Conservation (phyloP, 2,113 vertebrate genomes). For the Macheiramphus alcinus region DNA sequence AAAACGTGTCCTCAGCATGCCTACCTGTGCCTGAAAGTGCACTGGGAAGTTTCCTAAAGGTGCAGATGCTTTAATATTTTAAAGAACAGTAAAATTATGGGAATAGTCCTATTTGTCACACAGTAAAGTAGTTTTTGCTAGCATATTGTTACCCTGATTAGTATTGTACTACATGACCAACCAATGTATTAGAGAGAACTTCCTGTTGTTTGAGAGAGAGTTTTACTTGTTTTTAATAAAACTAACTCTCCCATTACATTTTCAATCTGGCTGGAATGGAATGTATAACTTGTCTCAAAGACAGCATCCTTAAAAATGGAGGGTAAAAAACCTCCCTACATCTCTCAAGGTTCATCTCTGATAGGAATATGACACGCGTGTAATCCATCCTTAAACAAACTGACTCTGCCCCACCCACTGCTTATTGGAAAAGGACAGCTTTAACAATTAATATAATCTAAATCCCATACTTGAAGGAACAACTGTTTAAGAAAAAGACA, state of each 20-base stretch:
- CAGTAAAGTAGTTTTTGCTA: background rate
- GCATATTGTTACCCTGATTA: background rate
- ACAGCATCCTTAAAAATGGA: background rate
- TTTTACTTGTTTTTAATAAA: background rate
- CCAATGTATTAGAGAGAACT: background rate
- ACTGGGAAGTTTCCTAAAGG: background rate
- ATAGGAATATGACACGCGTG: accelerated
- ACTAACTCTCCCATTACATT: background rate
- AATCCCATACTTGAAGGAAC: background rate
- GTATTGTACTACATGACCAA: background rate
- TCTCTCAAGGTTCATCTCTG: background rate
- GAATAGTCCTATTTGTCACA: background rate
- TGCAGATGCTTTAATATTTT: background rate
- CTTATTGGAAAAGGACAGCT: background rate
- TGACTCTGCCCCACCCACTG: too few relatives aligned
- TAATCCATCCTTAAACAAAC: background rate
- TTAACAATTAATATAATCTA: background rate
- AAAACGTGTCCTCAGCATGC: background rate
- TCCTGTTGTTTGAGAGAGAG: background rate
- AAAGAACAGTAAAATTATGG: background rate
- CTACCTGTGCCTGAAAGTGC: background rate
- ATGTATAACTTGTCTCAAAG: background rate
- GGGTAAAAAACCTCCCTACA: background rate
- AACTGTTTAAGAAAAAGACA: background rate
- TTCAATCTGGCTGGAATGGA: background rate